Evolutionary conservation across 2,888 invertebrate species (phyloP).

Genomic region (Trichogramma dendrolimi): DNA sequence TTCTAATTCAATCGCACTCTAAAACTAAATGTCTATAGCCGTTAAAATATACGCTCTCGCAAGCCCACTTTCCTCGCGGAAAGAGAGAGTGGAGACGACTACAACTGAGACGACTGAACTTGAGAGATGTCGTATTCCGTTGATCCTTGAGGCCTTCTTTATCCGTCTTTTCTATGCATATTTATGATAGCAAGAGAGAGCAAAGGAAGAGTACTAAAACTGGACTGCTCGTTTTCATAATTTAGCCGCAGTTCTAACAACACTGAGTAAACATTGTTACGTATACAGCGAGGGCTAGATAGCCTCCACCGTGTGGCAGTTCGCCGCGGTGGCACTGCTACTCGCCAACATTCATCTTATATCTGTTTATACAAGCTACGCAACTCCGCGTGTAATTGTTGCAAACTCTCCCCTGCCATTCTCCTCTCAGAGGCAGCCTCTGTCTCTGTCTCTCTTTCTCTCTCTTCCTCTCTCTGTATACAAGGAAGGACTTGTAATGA

Average conservation of each 20-base stretch:
- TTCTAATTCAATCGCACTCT: conserved; percentile 8
- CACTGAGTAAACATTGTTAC: too few species aligned
- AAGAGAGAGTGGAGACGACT: conserved; percentile 4
- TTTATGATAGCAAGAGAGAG: conserved; percentile 11
- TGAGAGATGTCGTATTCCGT: background rate
- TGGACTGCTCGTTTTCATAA: background rate
- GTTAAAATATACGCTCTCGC: too few species aligned
- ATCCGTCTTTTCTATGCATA: conserved; percentile 18
- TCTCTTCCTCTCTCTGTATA: background rate
- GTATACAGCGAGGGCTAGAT: too few species aligned
- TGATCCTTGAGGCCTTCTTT: conserved; percentile 1
- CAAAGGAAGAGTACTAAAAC: background rate
- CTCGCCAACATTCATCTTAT: too few species aligned
- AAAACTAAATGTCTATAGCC: too few species aligned
- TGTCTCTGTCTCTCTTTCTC: background rate
- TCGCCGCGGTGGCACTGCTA: too few species aligned
- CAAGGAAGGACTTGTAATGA: background rate
- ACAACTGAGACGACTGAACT: too few species aligned
- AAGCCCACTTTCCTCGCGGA: too few species aligned
- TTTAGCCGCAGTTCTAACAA: background rate
- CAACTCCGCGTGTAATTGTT: too few species aligned
- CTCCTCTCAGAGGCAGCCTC: background rate
- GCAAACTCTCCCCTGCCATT: background rate
- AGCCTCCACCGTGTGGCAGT: too few species aligned
- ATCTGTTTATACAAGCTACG: too few species aligned